These are phyloP conservation scores for Luehdorfia chinensis DNA, from an alignment of 1,140 invertebrate species.

Conservation along the genomic window DNA sequence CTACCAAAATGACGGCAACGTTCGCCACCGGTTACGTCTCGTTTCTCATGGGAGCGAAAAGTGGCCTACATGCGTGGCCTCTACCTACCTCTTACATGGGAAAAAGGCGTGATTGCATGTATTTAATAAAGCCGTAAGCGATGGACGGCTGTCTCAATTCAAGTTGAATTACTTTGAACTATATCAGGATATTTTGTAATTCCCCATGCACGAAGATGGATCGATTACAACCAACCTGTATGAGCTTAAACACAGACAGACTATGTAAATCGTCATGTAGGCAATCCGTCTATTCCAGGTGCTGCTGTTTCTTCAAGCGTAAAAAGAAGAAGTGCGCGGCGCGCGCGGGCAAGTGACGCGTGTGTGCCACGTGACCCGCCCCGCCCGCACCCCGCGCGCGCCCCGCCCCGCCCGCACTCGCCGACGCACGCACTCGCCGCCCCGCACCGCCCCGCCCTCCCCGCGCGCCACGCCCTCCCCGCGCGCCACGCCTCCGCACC, in stretches of 20 bases:
- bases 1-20: too few species aligned
- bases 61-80: too few species aligned
- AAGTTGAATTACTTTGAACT: too few species aligned
- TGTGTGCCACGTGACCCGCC: constrained; percentile 37
- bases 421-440: constrained; percentile 20
- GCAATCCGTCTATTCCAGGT: constrained; percentile 84
- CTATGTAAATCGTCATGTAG: constrained; percentile 72
- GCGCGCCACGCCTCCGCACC: background rate
- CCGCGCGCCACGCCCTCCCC: constrained; percentile 2
- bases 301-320: constrained; percentile 97
- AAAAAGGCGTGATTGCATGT: too few species aligned
- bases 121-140: too few species aligned
- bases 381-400: constrained; percentile 5
- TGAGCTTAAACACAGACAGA: constrained; percentile 41
- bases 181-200: too few species aligned
- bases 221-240: too few species aligned
- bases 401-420: constrained; percentile 14
- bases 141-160: too few species aligned
- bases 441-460: constrained; percentile 17
- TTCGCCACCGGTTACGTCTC: too few species aligned
- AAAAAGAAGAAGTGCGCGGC: constrained; percentile 96
- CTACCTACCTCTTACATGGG: too few species aligned
- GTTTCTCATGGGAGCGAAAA: too few species aligned
- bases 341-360: constrained; percentile 86
- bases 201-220: too few species aligned